Evolutionary conservation across 2,113 vertebrate genomes (phyloP), one percentile per base, ranked within the genome.

Genomic region (Lota lota): DNA sequence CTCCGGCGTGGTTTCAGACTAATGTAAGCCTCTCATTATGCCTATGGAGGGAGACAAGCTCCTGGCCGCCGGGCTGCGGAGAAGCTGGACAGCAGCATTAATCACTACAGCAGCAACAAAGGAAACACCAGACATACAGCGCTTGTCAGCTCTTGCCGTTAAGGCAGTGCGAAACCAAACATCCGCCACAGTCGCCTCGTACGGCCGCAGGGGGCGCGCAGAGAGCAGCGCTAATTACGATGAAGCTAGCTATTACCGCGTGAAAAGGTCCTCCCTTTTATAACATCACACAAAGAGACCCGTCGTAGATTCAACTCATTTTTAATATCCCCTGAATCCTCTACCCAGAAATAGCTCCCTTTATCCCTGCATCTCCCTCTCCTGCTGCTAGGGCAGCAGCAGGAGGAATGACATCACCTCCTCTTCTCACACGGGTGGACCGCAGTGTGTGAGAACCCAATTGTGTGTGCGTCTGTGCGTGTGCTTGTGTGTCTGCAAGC

Each of bases 371-470:
- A 47, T 10, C 40, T 47, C 40, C 40, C 40, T 14, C 53, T 18
- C 5, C 12, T 3, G 15, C 53, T 56, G 53, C 53, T 63, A 68
- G 63, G 74, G 83, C 87, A 85, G 89, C 90, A 86, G 89, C 86
- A 91, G 88, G 88, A 83, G 73, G 78, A 73, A 90, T 92, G 89
- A 92, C 91, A 88, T 91, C 90, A 91, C 76, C 74, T 10, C 40
- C 40, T 47, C 40, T 10, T 10, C 54, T 66, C 72, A 76, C 50
- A 62, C 79, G 28, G 47, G 70, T 77, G 77, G 81, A 89, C 88
- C 89, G 90, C 88, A 89, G 89, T 81, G 77, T 83, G 79, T 2
- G 51, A 70, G 85, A 79, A 77, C 67, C 73, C 73, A 64, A 22
- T 4, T 47, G 40, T 40, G 36, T 11, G 36, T 47, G 40, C 12